These are phyloP conservation scores for Euzetes globulus DNA, from an alignment of 2,888 invertebrate species.

Conservation along the genomic window DNA sequence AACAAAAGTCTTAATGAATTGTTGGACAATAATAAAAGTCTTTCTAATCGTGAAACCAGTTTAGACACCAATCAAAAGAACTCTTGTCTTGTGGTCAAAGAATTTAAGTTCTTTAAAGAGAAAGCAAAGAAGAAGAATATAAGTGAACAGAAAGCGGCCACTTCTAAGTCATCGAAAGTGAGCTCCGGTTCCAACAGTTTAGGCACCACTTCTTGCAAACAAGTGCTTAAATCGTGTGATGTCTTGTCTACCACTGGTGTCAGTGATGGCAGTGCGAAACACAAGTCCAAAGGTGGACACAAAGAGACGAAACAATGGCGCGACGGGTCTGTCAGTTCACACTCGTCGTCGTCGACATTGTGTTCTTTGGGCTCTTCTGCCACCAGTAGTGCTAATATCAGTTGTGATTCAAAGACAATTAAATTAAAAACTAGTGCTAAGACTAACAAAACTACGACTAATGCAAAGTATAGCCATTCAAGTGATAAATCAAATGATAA, in stretches of 20 bases:
- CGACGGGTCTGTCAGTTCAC: not conserved
- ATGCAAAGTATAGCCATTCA: slow-evolving; percentile 5
- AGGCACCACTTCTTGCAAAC: slow-evolving; percentile 6
- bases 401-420: not conserved
- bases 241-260: not conserved
- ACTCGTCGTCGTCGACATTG: not conserved
- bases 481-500: not conserved
- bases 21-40: not conserved
- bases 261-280: not conserved
- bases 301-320: slow-evolving; percentile 6
- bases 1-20: slow-evolving; percentile 20
- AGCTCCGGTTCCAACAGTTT: not conserved
- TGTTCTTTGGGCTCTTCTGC: slow-evolving; percentile 10
- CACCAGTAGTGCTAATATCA: slow-evolving; percentile 21
- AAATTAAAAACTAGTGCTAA: slow-evolving; percentile 8
- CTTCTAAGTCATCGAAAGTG: not conserved
- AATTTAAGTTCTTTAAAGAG: slow-evolving; percentile 32
- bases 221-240: not conserved
- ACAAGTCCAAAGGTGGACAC: not conserved
- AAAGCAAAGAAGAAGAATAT: slow-evolving; percentile 14
- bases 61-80: not conserved
- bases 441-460: not conserved
- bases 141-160: not conserved
- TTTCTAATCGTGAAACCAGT: slow-evolving; percentile 4
- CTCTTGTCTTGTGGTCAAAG: not conserved